A percentile compares a stretch with the other conserved stretches of the same genome.
Conservation (phyloP, 2,797 vertebrate species). For the Holocentrus rufus region DNA sequence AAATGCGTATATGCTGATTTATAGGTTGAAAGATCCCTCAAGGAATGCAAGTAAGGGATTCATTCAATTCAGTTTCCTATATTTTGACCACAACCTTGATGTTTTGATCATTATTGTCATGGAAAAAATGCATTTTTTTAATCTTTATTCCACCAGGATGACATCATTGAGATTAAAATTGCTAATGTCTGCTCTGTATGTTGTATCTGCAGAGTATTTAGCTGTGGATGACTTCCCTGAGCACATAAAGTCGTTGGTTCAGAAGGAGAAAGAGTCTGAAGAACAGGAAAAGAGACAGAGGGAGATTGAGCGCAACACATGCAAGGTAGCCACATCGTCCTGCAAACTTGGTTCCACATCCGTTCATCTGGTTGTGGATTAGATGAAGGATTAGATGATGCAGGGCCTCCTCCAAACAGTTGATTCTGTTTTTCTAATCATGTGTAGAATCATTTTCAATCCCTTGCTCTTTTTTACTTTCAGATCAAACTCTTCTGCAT, state of each 20-base stretch:
- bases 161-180: neutral
- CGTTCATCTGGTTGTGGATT: no score
- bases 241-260: constrained; percentile 93
- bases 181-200: constrained; percentile 20
- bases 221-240: constrained; percentile 92
- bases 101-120: neutral
- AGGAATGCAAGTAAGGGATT: constrained; percentile 95
- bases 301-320: constrained; percentile 98
- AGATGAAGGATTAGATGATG: no score
- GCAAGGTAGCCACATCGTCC: constrained; percentile 86
- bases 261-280: constrained; percentile 95
- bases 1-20: constrained; percentile 99
- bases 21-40: constrained; percentile 93
- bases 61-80: neutral
- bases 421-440: neutral
- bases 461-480: constrained; percentile 11
- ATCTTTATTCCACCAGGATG: no score
- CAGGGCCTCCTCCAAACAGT: no score
- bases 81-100: neutral
- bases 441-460: neutral
- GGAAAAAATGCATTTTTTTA: no score
- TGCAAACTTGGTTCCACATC: neutral
- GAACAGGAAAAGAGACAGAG: constrained; percentile 97
- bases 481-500: constrained; percentile 99
- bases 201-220: constrained; percentile 87